Percentiles rank a stretch among this genome's conserved stretches.
phyloP scores from a whole-genome alignment of 2,888 invertebrate species.

The Ischnus inquisitorius region DNA sequence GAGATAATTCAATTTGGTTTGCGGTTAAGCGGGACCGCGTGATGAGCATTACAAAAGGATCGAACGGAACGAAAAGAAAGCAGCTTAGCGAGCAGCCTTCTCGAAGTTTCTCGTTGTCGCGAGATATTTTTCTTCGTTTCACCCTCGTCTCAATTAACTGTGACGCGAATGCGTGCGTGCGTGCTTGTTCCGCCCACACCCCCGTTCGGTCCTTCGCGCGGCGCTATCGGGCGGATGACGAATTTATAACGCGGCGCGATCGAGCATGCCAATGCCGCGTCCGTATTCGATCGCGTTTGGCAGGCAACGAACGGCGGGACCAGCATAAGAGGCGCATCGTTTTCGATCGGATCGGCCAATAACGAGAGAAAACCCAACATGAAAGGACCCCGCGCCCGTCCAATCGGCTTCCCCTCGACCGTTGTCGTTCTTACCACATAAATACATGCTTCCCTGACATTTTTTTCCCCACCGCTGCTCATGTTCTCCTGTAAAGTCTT shows the following conservation, averaged over 20 bases:
- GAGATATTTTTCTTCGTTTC: slow-evolving; percentile 3
- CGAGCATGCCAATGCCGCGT: slow-evolving; percentile 33
- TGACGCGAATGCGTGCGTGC: slow-evolving; percentile 48
- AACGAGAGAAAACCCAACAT: slow-evolving; percentile 67
- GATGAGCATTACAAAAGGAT: not conserved
- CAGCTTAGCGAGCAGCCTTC: not conserved
- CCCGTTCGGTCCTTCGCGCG: not conserved
- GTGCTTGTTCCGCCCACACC: slow-evolving; percentile 16
- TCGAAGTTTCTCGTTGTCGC: not conserved
- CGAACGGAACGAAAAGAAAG: slow-evolving; percentile 26
- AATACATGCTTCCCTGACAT: slow-evolving; percentile 7
- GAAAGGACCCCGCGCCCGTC: slow-evolving; percentile 51
- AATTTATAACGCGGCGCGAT: slow-evolving; percentile 43
- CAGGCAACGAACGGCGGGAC: not conserved
- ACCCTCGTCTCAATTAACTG: slow-evolving; percentile 50
- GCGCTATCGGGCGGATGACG: slow-evolving; percentile 6
- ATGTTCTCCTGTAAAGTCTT: not conserved
- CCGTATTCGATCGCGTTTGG: slow-evolving; percentile 29
- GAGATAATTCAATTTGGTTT: slow-evolving; percentile 59
- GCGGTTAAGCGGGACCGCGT: slow-evolving; percentile 41
- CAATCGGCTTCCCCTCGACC: slow-evolving; percentile 50
- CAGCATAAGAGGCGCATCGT: slow-evolving; percentile 2
- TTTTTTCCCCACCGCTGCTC: not conserved
- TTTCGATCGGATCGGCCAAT: slow-evolving; percentile 56
- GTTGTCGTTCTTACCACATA: slow-evolving; percentile 33